These are phyloP conservation scores for Phalacrocorax aristotelis DNA, from an alignment of 2,113 vertebrate species.

Conservation along the genomic window DNA sequence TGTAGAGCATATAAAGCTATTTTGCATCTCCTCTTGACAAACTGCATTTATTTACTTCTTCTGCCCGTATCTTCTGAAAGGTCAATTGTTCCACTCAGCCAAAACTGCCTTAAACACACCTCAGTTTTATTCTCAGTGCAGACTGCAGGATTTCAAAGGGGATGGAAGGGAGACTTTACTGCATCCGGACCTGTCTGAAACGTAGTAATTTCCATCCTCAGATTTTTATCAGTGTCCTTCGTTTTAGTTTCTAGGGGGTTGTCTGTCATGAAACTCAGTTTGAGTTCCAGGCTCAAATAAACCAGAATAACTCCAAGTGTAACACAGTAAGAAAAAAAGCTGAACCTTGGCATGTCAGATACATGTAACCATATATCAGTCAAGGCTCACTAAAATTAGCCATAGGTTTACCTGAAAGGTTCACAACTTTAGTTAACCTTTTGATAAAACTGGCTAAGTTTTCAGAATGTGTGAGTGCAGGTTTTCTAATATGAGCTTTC, in stretches of 20 bases:
- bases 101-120: background rate
- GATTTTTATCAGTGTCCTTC: background rate
- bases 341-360: background rate
- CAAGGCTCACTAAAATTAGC: constrained; percentile 21
- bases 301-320: background rate
- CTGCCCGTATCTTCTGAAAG: background rate
- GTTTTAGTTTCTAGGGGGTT: background rate
- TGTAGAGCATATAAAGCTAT: background rate
- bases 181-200: background rate
- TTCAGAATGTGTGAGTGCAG: constrained; percentile 12
- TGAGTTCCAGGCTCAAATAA: background rate
- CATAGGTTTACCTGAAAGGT: constrained; percentile 7
- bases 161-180: background rate
- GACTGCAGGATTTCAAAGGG: background rate
- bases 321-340: background rate
- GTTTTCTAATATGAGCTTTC: background rate
- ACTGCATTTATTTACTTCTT: background rate
- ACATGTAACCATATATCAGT: background rate
- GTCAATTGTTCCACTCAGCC: background rate
- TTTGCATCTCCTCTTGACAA: background rate
- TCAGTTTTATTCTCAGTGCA: background rate
- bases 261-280: background rate
- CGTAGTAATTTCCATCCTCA: background rate
- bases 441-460: constrained; percentile 9
- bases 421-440: constrained; percentile 7